phyloP scores from a whole-genome alignment of 1,140 invertebrate species.

The Matsumurasca onukii region DNA sequence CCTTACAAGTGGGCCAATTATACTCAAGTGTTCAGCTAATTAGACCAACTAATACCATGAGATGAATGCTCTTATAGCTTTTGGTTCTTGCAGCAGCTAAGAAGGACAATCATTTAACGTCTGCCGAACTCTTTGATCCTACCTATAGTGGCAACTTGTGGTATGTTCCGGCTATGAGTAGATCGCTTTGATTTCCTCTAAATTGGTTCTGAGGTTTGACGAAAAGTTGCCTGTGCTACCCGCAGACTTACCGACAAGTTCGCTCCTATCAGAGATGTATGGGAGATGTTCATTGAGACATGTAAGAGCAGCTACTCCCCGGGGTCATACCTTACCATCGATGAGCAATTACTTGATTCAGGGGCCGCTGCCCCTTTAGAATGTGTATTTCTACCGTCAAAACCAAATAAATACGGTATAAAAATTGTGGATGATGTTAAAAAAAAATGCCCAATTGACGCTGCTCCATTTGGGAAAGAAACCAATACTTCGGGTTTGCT shows the following conservation, averaged over 20 bases:
- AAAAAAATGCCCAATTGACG: constrained; percentile 39
- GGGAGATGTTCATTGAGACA: constrained; percentile 32
- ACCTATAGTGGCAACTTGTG: constrained; percentile 34
- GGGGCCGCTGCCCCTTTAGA: constrained; percentile 46
- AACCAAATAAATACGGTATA: constrained; percentile 43
- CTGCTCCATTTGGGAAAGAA: constrained; percentile 39
- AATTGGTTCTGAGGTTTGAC: constrained; percentile 35
- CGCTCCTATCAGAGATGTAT: constrained; percentile 37
- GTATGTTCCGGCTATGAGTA: constrained; percentile 36
- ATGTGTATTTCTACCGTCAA: constrained; percentile 51
- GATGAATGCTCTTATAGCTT: constrained; percentile 27
- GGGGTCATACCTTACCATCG: constrained; percentile 27
- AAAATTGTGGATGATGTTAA: constrained; percentile 40
- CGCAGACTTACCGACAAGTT: constrained; percentile 37
- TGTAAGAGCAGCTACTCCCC: constrained; percentile 30
- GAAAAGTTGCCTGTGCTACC: constrained; percentile 36
- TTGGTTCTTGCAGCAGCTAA: constrained; percentile 26
- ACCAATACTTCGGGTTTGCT: constrained; percentile 4
- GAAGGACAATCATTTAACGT: constrained; percentile 31
- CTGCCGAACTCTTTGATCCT: constrained; percentile 32
- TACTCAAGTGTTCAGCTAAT: constrained; percentile 19
- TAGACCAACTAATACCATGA: constrained; percentile 27
- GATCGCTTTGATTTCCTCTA: constrained; percentile 39
- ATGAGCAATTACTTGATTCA: constrained; percentile 38
- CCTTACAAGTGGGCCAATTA: constrained; percentile 8